These are phyloP conservation scores for Anarrhichthys ocellatus DNA, from an alignment of 2,113 vertebrate genomes.

Conservation along the genomic window DNA sequence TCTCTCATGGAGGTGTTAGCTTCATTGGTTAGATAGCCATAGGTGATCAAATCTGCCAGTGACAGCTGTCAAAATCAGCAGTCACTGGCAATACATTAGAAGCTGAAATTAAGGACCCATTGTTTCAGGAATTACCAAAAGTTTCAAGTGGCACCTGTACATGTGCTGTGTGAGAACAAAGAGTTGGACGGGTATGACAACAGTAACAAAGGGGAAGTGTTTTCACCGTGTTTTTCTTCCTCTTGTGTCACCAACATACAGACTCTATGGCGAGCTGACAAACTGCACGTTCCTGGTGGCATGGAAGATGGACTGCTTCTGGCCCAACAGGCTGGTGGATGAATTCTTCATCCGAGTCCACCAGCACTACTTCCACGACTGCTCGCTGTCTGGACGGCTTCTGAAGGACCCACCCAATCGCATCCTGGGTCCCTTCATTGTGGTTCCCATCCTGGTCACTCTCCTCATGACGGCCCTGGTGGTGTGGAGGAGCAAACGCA, in stretches of 20 bases:
- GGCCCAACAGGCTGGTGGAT: conserved; percentile 92
- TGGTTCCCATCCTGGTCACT: conserved; percentile 88
- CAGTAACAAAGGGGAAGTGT: background rate
- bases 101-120: background rate
- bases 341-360: conserved; percentile 91
- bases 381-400: conserved; percentile 86
- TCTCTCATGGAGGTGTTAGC: no score
- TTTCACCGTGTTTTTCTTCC: background rate
- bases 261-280: conserved; percentile 88
- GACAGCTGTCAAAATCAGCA: no score
- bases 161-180: background rate
- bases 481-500: conserved; percentile 93
- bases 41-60: no score
- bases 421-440: conserved; percentile 91
- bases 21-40: no score
- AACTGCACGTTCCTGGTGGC: conserved; percentile 91
- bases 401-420: conserved; percentile 88
- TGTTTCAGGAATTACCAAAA: background rate
- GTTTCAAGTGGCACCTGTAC: background rate
- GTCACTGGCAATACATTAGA: background rate
- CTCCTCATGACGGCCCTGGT: conserved; percentile 92
- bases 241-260: conserved; percentile 60
- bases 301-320: conserved; percentile 86
- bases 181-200: background rate
- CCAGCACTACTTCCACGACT: conserved; percentile 89